A percentile compares a stretch with the other conserved stretches of the same genome.
These are phyloP conservation scores for Drosophila cracens DNA, from an alignment of 2,888 invertebrate species.

Conservation along the genomic window DNA sequence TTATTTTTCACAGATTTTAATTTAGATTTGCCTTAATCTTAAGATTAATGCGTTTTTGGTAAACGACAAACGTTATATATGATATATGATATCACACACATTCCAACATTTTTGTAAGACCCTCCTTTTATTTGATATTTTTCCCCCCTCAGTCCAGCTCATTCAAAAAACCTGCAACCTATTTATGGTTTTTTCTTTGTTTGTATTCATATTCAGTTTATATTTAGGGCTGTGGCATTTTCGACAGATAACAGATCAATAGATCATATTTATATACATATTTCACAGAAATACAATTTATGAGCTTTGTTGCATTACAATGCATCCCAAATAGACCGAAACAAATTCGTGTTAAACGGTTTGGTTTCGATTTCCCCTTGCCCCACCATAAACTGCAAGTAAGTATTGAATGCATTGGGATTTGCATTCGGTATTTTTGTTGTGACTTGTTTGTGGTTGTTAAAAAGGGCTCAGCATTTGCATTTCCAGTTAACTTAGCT, in stretches of 20 bases:
- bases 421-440: conserved; percentile 7
- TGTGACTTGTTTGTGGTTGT: conserved; percentile 1
- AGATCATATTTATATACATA: neutral
- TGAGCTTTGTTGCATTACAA: neutral
- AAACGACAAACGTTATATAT: neutral
- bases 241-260: neutral
- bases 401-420: conserved; percentile 28
- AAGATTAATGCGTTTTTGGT: neutral
- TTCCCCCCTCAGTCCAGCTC: neutral
- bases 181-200: neutral
- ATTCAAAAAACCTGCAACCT: neutral
- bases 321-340: conserved; percentile 4
- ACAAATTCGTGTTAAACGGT: conserved; percentile 30
- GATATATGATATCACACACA: neutral
- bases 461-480: conserved; percentile 40
- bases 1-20: neutral
- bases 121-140: neutral
- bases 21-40: neutral
- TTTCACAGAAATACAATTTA: neutral
- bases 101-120: neutral
- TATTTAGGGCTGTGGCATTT: neutral
- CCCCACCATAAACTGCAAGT: neutral
- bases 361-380: conserved; percentile 9
- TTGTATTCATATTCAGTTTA: neutral
- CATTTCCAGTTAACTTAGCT: conserved; percentile 42